Percentiles rank a stretch among this genome's conserved stretches.
phyloP scores from a whole-genome alignment of 2,888 invertebrate genomes.

The Sinohyriopsis cumingii region DNA sequence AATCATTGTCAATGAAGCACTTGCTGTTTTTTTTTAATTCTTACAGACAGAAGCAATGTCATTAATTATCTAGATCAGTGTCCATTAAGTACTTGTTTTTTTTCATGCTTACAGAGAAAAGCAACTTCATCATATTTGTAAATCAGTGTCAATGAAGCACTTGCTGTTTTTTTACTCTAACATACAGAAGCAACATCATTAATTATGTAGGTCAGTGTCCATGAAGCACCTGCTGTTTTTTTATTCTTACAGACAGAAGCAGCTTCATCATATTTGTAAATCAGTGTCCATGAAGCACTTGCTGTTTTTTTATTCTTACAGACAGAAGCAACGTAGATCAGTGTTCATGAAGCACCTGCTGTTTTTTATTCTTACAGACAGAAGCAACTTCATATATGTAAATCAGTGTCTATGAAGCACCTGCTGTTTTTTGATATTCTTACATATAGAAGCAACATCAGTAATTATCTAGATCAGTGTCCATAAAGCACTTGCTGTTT shows the following conservation, averaged over 20 bases:
- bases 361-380: slow-evolving; percentile 10
- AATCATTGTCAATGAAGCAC: too few relatives aligned
- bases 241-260: slow-evolving; percentile 19
- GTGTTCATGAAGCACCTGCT: too few relatives aligned
- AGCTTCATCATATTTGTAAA: slow-evolving; percentile 5
- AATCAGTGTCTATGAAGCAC: too few relatives aligned
- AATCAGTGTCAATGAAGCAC: too few relatives aligned
- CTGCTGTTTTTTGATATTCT: background rate
- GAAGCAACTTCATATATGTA: slow-evolving; percentile 13
- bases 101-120: slow-evolving; percentile 16
- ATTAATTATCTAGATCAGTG: background rate
- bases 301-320: slow-evolving; percentile 1
- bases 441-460: slow-evolving; percentile 24
- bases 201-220: too few relatives aligned
- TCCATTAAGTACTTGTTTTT: too few relatives aligned
- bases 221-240: too few relatives aligned
- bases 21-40: too few relatives aligned
- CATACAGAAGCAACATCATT: slow-evolving; percentile 25
- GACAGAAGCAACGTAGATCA: slow-evolving; percentile 17
- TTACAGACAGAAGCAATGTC: slow-evolving; percentile 26
- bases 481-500: too few relatives aligned
- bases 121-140: slow-evolving; percentile 10
- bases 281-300: too few relatives aligned
- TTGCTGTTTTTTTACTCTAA: background rate
- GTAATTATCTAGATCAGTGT: too few relatives aligned